These are phyloP conservation scores for Eudasyphora cyanicolor DNA, from an alignment of 2,888 invertebrate species.

Conservation along the genomic window DNA sequence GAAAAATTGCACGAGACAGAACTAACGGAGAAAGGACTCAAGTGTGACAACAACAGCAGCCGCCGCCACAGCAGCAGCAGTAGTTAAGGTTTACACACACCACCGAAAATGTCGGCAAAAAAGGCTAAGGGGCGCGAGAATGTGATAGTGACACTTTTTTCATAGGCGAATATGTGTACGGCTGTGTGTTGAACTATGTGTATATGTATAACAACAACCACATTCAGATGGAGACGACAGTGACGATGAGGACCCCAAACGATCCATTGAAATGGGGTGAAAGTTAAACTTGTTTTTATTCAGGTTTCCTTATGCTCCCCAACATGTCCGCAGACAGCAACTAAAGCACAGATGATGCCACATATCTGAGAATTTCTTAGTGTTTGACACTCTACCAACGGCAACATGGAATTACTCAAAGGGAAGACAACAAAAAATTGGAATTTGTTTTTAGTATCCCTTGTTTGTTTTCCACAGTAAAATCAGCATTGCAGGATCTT, in stretches of 20 bases:
- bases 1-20: slow-evolving; percentile 21
- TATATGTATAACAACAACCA: not conserved
- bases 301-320: not conserved
- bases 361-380: too few relatives aligned
- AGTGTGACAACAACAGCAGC: not conserved
- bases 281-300: slow-evolving; percentile 35
- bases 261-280: slow-evolving; percentile 15
- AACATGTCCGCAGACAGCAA: slow-evolving; percentile 4
- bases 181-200: not conserved
- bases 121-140: slow-evolving; percentile 45
- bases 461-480: too few relatives aligned
- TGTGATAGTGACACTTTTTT: slow-evolving; percentile 50
- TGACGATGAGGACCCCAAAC: not conserved
- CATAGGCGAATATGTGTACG: too few relatives aligned
- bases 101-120: slow-evolving; percentile 7
- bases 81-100: slow-evolving; percentile 45
- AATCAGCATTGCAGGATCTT: too few relatives aligned
- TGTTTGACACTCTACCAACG: too few relatives aligned
- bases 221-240: slow-evolving; percentile 15
- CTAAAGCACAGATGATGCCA: slow-evolving; percentile 7
- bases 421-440: too few relatives aligned
- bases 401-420: too few relatives aligned
- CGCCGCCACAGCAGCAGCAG: too few relatives aligned
- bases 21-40: slow-evolving; percentile 23
- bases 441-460: too few relatives aligned